Evolutionary conservation across 2,888 invertebrate species (phyloP).

Genomic region (Stenodema calcarata): DNA sequence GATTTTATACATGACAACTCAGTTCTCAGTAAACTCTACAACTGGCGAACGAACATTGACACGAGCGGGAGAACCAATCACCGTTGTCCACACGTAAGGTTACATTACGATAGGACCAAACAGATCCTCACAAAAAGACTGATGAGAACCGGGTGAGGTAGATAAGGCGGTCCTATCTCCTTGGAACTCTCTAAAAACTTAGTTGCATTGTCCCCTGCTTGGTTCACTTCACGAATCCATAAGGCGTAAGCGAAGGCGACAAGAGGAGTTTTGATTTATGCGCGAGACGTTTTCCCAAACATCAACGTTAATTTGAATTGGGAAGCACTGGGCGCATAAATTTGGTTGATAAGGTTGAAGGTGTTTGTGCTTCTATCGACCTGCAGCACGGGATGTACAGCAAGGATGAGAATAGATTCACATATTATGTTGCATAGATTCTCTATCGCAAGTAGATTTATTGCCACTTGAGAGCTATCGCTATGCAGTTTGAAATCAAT

Average conservation of each 20-base stretch:
- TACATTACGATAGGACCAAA: no score
- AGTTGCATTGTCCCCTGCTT: not conserved
- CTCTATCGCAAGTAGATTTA: constrained; percentile 8
- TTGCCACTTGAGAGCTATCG: not conserved
- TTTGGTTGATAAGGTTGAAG: not conserved
- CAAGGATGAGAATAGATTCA: not conserved
- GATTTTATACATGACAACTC: no score
- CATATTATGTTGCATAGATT: not conserved
- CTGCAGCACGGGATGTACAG: not conserved
- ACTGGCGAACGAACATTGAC: no score
- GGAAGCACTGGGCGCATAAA: not conserved
- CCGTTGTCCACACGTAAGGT: no score
- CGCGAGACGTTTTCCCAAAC: not conserved
- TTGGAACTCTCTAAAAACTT: no score
- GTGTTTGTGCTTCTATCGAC: not conserved
- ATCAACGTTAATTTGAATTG: not conserved
- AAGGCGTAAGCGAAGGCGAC: constrained; percentile 18
- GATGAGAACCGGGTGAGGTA: no score
- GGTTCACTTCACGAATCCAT: constrained; percentile 22
- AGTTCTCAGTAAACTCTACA: no score
- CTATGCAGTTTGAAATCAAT: not conserved
- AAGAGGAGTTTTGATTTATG: not conserved
- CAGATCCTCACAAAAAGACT: no score
- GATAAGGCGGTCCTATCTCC: no score
- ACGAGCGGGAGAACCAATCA: no score